A percentile compares a stretch with the other conserved stretches of the same genome.
These are phyloP conservation scores for Pachydiplax longipennis DNA, from an alignment of 2,888 invertebrate species.

Conservation along the genomic window DNA sequence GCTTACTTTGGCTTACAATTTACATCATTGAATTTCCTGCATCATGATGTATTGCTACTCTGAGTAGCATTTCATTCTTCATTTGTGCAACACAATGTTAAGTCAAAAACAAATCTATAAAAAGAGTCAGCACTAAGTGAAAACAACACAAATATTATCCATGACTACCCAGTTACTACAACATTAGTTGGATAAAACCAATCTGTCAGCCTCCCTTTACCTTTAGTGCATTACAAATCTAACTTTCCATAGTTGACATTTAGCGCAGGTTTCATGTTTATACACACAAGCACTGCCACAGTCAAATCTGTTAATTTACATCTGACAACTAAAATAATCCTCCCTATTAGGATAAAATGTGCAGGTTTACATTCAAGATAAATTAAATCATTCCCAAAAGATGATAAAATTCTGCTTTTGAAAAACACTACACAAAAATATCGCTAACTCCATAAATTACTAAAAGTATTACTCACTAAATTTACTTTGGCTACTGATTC, in stretches of 20 bases:
- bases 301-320: background rate
- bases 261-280: background rate
- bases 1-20: slow-evolving; percentile 8
- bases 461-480: too few relatives aligned
- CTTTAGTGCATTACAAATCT: background rate
- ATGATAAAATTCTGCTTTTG: too few relatives aligned
- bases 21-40: background rate
- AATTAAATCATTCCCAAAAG: background rate
- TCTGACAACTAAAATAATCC: background rate
- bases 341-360: background rate
- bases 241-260: background rate
- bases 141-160: slow-evolving; percentile 34
- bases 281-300: background rate
- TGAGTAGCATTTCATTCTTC: background rate
- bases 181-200: background rate
- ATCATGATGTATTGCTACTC: too few relatives aligned
- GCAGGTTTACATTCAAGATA: background rate
- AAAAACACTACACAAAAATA: too few relatives aligned
- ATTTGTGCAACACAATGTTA: background rate
- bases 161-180: background rate
- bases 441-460: too few relatives aligned
- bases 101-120: background rate
- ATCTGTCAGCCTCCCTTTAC: background rate
- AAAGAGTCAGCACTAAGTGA: slow-evolving; percentile 1
- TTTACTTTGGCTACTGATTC: background rate